These are phyloP conservation scores for Alosa sapidissima DNA, from an alignment of 2,797 vertebrate genomes.

Conservation along the genomic window DNA sequence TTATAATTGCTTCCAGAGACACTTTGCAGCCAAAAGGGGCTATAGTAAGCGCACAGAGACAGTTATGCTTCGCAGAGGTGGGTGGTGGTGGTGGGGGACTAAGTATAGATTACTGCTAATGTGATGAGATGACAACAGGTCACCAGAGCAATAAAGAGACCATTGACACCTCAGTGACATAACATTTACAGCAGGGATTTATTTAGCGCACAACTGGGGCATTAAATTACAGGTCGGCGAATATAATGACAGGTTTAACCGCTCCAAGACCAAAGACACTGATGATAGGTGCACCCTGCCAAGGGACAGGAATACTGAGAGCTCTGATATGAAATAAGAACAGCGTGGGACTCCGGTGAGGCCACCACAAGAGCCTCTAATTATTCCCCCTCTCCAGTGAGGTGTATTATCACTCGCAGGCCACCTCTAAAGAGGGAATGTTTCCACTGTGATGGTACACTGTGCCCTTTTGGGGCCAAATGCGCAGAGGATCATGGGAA, in stretches of 20 bases:
- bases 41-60: conserved; percentile 23
- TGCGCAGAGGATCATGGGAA: not conserved
- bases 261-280: conserved; percentile 42
- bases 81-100: conserved; percentile 21
- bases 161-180: conserved; percentile 17
- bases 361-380: conserved; percentile 11
- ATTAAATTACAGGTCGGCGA: conserved; percentile 56
- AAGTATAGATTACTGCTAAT: not conserved
- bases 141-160: not conserved
- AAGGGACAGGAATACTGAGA: conserved; percentile 45
- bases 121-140: conserved; percentile 12
- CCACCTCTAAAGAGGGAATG: not conserved
- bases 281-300: conserved; percentile 52
- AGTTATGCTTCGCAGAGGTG: not conserved
- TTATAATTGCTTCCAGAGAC: conserved; percentile 20
- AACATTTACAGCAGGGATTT: conserved; percentile 19
- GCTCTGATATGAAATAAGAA: conserved; percentile 43
- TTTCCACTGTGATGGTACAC: not conserved
- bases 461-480: not conserved
- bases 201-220: conserved; percentile 35
- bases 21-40: not conserved
- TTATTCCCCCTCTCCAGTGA: conserved; percentile 27
- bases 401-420: conserved; percentile 11
- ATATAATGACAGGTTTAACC: conserved; percentile 49
- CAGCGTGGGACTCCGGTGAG: conserved; percentile 33